Evolutionary conservation across 2,888 invertebrate genomes (phyloP).

Genomic region (Choristoneura rosaceana): DNA sequence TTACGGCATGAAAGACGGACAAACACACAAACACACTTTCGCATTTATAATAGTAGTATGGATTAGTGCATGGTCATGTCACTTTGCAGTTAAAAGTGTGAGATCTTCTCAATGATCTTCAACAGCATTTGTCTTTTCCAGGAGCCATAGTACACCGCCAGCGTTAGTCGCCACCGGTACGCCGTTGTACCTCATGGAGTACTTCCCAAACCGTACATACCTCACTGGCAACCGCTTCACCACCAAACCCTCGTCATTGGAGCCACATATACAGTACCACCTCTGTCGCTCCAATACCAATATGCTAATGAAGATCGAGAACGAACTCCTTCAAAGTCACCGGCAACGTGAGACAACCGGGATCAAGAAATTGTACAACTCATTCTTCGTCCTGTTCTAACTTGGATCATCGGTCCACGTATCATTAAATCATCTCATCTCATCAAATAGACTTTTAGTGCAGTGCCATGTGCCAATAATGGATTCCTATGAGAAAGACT

Average conservation of each 20-base stretch:
- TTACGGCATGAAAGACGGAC: too few relatives aligned
- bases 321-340: constrained; percentile 91
- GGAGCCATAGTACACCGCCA: constrained; percentile 75
- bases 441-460: constrained; percentile 66
- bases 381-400: constrained; percentile 95
- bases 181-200: constrained; percentile 68
- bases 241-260: constrained; percentile 60
- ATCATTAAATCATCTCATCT: constrained; percentile 54
- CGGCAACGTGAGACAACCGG: constrained; percentile 94
- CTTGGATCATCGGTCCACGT: constrained; percentile 55
- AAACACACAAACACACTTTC: too few relatives aligned
- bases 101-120: too few relatives aligned
- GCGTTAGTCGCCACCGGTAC: constrained; percentile 46
- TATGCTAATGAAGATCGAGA: constrained; percentile 90
- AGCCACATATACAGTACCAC: constrained; percentile 69
- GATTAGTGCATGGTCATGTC: too few relatives aligned
- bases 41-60: too few relatives aligned
- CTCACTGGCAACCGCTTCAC: constrained; percentile 67
- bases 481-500: constrained; percentile 70
- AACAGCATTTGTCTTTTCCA: constrained; percentile 48
- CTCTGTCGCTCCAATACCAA: constrained; percentile 73
- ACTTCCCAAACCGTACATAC: constrained; percentile 59
- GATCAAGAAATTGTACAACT: constrained; percentile 94
- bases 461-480: constrained; percentile 69
- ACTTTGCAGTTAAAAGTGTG: too few relatives aligned